phyloP scores from a whole-genome alignment of 1,140 invertebrate species.

The Medauroidea extradentata region DNA sequence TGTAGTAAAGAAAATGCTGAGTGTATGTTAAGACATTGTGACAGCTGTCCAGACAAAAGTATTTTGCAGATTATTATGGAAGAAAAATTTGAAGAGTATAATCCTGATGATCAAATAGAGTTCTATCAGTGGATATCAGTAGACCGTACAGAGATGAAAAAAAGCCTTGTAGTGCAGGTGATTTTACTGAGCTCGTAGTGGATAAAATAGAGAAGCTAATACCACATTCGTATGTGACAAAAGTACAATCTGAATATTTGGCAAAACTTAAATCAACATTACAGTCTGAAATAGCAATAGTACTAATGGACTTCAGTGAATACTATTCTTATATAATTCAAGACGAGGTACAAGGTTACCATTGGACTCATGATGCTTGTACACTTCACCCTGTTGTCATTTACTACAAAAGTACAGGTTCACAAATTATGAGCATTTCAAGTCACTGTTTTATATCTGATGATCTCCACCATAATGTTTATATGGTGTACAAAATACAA shows the following conservation, averaged over 20 bases:
- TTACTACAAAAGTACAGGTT: no score
- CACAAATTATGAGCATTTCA: no score
- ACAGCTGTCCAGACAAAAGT: conserved; percentile 7
- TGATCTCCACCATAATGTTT: no score
- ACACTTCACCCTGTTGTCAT: conserved; percentile 20
- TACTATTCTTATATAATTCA: conserved; percentile 25
- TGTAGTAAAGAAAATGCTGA: conserved; percentile 5
- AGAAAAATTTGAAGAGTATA: conserved; percentile 7
- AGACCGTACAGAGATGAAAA: conserved; percentile 3
- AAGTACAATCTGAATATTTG: conserved; percentile 3
- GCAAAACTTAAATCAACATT: background rate
- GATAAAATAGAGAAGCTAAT: no score
- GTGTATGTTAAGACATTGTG: conserved; percentile 14
- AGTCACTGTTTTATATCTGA: no score
- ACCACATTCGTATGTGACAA: no score
- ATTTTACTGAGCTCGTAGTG: background rate
- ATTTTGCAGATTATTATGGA: conserved; percentile 6
- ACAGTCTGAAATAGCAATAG: conserved; percentile 3
- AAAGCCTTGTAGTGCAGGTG: background rate
- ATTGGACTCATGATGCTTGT: conserved; percentile 20
- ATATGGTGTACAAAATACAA: no score
- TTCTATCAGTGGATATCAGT: conserved; percentile 5
- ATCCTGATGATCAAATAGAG: background rate
- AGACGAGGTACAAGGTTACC: conserved; percentile 23
- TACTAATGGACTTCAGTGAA: conserved; percentile 23